Evolutionary conservation across 1,140 invertebrate genomes (phyloP), one percentile per base, ranked within the genome.

Genomic region (Aphis craccivora): DNA sequence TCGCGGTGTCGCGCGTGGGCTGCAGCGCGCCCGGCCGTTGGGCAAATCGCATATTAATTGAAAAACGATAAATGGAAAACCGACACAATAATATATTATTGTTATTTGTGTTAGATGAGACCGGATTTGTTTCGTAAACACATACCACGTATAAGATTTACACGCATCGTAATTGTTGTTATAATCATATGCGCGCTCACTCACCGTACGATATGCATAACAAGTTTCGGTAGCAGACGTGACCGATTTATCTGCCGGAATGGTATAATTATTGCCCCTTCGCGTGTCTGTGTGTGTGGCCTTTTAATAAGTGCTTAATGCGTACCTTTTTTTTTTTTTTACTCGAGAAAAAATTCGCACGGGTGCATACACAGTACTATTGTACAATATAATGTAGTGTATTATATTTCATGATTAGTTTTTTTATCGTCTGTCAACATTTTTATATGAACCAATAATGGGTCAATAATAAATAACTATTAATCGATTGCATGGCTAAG

Each of bases 61-160:
- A 76, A 91, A 91, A 91, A 67, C 90, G 53, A 90, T 90, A 60
- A 23, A 87, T 40, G 9, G 88, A 90, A 53, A 90, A 55, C n/a
- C 43, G 43, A 90, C 45, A 89, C 37, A 9, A 45, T 48, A 48
- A 86, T 86, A 88, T 48, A 45, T 86, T 40, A 48, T 88, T n/a
- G 43, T 23, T 90, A 91, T 67, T 67, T 45, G 90, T 40, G 18
- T 90, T 90, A 30, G 35, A 67, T 67, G 25, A 18, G 53, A 67
- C 51, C 53, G 89, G 89, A 90, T 60, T 90, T n/a, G 9, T 60
- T 67, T 90, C 53, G 48, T 89, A 67, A n/a, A 67, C 60, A 76
- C 60, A 76, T n/a, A 35, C n/a, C 60, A n/a, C 60, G 86, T 81
- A 37, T 83, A 22, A 37, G 9, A 23, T 23, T 25, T 55, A 53